Evolutionary conservation across 2,797 vertebrate species (phyloP).

Genomic region (Enteromius treurensis): DNA sequence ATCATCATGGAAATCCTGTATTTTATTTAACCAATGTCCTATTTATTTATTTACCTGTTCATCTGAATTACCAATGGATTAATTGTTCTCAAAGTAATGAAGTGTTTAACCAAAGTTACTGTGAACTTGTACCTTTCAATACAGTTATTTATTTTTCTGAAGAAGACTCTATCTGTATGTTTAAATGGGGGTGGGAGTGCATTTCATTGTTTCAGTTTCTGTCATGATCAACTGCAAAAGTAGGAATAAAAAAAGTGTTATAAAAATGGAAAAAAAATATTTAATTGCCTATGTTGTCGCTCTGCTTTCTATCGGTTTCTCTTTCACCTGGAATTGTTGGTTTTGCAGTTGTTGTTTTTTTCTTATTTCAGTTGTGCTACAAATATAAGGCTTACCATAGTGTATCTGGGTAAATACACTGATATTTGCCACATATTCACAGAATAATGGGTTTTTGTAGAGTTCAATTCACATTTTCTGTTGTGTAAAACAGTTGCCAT

Average conservation of each 20-base stretch:
- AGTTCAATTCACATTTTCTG: background rate
- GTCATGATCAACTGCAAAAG: constrained; percentile 93
- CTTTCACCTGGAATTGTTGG: background rate
- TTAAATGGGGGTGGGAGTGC: constrained; percentile 76
- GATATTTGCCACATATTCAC: background rate
- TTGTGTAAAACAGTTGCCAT: background rate
- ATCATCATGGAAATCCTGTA: constrained; percentile 81
- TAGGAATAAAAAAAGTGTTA: constrained; percentile 82
- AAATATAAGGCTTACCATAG: background rate
- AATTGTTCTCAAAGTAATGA: constrained; percentile 86
- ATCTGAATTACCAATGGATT: constrained; percentile 78
- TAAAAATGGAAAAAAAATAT: constrained; percentile 64
- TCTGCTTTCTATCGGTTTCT: constrained; percentile 20
- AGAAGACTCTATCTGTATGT: constrained; percentile 82
- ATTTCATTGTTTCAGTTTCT: constrained; percentile 89
- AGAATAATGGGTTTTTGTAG: background rate
- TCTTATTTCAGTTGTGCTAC: background rate
- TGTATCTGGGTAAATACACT: background rate
- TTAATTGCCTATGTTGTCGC: constrained; percentile 24
- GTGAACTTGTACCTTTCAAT: constrained; percentile 94
- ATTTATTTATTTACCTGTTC: constrained; percentile 72
- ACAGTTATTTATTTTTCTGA: constrained; percentile 90
- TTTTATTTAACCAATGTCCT: constrained; percentile 76
- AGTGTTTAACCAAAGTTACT: constrained; percentile 99
- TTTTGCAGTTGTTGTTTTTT: background rate